Base-by-base conservation (phyloP, 2,888 invertebrate species). In the Polymixis lichenea region DNA sequence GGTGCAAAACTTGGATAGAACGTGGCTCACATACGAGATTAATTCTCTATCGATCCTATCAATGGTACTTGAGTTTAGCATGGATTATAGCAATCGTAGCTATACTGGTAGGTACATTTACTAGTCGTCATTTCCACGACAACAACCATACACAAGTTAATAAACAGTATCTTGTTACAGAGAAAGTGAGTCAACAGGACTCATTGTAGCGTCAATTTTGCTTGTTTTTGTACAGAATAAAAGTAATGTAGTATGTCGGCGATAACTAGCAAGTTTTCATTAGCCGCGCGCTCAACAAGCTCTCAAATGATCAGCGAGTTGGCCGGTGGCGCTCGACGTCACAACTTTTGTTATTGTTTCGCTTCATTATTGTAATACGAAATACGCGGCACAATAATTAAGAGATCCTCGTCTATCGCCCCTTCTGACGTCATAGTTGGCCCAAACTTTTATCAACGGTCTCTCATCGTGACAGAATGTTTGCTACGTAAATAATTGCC, bases 271-370 rank as follows among this genome's bases (percentile, higher is more conserved):
- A 95, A 96, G 94, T 96, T 95, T 95, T 94, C 94, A 95, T 96
- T 95, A 95, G 94, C 89, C 94, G 90, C 85, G 89, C 92, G 90
- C 93, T 94, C 94, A 94, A 95, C 95, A 93, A 95, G 93, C 95
- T 95, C 95, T 96, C 94, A 94, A 95, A 93, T 94, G 95, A 95
- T 95, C 95, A 94, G 92, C 90, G 87, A 95, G 94, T 94, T 94
- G 93, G 91, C 90, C 93, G 91, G 91, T 89, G 92, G 91, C 92
- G 92, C 91, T 91, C 93, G 91, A 87, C 93, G 93, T 93, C 94
- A 93, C 93, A 96, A 96, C 95, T 96, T 96, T 95, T 94, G 95
- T 95, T 96, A 96, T 96, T 96, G 95, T 96, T 95, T 94, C 93
- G 91, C 93, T 96, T 96, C 95, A 95, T 96, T 96, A 96, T 95